Percentiles rank a stretch among this genome's conserved stretches.
Conservation (phyloP, 1,140 invertebrate species). For the Halictus rubicundus region DNA sequence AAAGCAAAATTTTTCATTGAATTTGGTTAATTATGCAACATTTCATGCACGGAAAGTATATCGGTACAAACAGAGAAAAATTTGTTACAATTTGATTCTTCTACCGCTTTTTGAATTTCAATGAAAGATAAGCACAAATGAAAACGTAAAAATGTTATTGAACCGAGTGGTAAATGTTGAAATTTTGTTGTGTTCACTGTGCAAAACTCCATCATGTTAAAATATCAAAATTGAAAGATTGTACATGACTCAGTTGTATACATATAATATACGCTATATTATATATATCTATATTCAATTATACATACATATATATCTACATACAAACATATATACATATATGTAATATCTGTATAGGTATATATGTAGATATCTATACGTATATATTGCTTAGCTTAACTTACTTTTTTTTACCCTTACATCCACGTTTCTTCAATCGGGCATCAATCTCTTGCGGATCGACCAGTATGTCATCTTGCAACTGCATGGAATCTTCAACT, state of each 20-base stretch:
- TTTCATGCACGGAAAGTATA: constrained; percentile 35
- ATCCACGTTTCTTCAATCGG: constrained; percentile 62
- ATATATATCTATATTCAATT: neutral
- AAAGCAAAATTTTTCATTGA: neutral
- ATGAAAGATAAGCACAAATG: constrained; percentile 7
- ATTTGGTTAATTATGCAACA: constrained; percentile 9
- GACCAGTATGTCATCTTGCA: constrained; percentile 56
- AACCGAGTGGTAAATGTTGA: neutral
- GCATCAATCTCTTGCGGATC: constrained; percentile 46
- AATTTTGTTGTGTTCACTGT: constrained; percentile 9
- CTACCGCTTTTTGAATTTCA: neutral
- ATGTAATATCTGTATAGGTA: too few species aligned
- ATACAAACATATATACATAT: too few species aligned
- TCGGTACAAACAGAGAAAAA: constrained; percentile 13
- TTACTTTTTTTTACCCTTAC: constrained; percentile 76
- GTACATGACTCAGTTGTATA: constrained; percentile 31
- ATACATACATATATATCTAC: too few species aligned
- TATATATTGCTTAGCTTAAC: constrained; percentile 42
- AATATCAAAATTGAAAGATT: constrained; percentile 40
- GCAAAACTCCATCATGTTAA: constrained; percentile 22
- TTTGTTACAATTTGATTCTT: constrained; percentile 4
- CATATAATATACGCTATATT: neutral
- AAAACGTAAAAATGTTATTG: constrained; percentile 6
- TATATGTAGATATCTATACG: too few species aligned
- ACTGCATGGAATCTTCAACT: constrained; percentile 47